These are phyloP conservation scores for Burhinus oedicnemus DNA, from an alignment of 2,113 vertebrate species.

Conservation along the genomic window DNA sequence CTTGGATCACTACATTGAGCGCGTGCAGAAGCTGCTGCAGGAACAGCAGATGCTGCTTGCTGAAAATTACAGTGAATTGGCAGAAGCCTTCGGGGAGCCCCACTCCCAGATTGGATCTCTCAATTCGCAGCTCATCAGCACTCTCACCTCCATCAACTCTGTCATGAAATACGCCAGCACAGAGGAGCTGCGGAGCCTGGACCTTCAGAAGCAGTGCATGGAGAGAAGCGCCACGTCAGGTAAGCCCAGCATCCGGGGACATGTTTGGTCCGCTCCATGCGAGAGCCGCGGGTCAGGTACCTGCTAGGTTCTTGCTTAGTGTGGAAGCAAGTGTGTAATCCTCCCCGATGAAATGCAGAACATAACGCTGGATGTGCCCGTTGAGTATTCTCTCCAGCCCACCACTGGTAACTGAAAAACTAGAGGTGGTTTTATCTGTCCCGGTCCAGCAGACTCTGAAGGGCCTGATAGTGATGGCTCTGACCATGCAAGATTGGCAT, in stretches of 20 bases:
- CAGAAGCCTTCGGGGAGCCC: constrained; percentile 93
- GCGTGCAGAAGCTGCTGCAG: constrained; percentile 90
- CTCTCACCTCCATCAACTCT: constrained; percentile 90
- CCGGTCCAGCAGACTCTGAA: neutral
- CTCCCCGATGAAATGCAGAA: accelerated
- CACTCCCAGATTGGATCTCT: constrained; percentile 92
- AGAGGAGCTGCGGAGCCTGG: constrained; percentile 78
- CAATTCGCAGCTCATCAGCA: constrained; percentile 93
- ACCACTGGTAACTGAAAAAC: neutral
- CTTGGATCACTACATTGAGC: constrained; percentile 94
- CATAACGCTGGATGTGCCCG: accelerated
- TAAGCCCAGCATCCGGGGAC: neutral
- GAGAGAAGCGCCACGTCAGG: constrained; percentile 47
- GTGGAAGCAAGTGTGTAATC: neutral
- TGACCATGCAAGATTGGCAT: neutral
- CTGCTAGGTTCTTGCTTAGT: accelerated
- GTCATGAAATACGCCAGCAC: constrained; percentile 88
- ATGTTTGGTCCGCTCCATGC: accelerated
- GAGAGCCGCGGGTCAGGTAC: neutral
- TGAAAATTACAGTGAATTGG: constrained; percentile 94
- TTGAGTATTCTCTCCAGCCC: neutral
- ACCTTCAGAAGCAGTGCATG: constrained; percentile 69
- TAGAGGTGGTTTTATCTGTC: neutral
- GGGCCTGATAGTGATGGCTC: neutral
- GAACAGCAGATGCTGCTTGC: constrained; percentile 94